A percentile compares a stretch with the other conserved stretches of the same genome.
Conservation (phyloP, 2,888 invertebrate genomes). For the Acanthoscelides obtectus region DNA sequence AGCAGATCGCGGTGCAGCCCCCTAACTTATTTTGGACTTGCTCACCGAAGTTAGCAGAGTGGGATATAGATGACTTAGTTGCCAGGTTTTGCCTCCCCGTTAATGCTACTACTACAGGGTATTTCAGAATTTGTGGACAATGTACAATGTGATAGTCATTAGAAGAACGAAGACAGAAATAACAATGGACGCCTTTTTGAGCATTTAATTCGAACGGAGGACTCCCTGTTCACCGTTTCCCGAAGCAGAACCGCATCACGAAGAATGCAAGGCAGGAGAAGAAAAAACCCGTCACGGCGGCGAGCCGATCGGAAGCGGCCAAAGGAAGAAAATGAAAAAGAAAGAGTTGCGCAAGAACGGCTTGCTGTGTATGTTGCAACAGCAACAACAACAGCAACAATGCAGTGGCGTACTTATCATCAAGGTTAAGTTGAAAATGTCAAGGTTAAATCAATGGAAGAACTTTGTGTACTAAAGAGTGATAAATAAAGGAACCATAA, state of each 20-base stretch:
- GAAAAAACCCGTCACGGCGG: neutral
- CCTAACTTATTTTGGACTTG: too few relatives aligned
- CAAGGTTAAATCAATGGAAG: neutral
- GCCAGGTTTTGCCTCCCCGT: too few relatives aligned
- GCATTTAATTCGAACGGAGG: neutral
- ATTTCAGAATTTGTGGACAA: too few relatives aligned
- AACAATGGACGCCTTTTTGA: too few relatives aligned
- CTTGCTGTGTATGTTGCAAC: neutral
- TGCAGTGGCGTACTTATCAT: neutral
- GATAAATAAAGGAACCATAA: too few relatives aligned
- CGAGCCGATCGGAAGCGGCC: neutral
- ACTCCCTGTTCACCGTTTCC: neutral
- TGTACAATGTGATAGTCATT: too few relatives aligned
- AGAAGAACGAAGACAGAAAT: too few relatives aligned
- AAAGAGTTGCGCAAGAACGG: slow-evolving; percentile 10
- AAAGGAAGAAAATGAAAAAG: slow-evolving; percentile 3
- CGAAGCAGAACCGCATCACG: neutral
- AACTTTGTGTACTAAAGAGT: too few relatives aligned
- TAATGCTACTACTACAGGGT: too few relatives aligned
- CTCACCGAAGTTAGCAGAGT: too few relatives aligned
- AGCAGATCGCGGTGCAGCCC: too few relatives aligned
- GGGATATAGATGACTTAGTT: too few relatives aligned
- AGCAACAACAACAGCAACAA: neutral
- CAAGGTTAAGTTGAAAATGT: neutral
- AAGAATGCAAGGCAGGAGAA: neutral